A percentile compares a stretch with the other conserved stretches of the same genome.
Evolutionary conservation across 1,140 invertebrate genomes (phyloP).

Genomic region (Ctenoplectra terminalis): DNA sequence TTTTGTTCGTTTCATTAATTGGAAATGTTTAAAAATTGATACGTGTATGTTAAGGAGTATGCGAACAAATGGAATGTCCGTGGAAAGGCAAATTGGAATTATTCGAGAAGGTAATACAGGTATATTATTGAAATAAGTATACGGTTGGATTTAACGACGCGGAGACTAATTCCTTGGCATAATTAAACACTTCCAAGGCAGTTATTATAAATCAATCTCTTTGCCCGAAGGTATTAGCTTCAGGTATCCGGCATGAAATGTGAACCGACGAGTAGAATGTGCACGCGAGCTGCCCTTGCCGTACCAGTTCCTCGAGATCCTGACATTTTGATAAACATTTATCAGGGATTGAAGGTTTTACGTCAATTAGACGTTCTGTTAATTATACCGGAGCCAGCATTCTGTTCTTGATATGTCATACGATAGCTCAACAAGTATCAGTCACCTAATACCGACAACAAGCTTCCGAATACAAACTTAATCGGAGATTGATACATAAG

Average conservation of each 20-base stretch:
- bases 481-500: neutral
- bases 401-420: slow-evolving; percentile 9
- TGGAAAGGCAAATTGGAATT: slow-evolving; percentile 2
- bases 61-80: no score
- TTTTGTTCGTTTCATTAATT: no score
- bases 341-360: slow-evolving; percentile 32
- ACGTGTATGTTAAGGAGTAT: neutral
- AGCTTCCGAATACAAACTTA: neutral
- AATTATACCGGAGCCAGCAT: slow-evolving; percentile 8
- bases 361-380: slow-evolving; percentile 23
- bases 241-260: slow-evolving; percentile 17
- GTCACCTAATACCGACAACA: neutral
- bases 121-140: neutral
- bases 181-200: slow-evolving; percentile 9
- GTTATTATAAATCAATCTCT: slow-evolving; percentile 27
- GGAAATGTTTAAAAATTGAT: neutral
- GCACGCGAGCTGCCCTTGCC: slow-evolving; percentile 11
- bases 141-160: neutral
- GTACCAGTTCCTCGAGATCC: slow-evolving; percentile 37
- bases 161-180: neutral
- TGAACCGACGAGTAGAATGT: slow-evolving; percentile 20
- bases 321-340: slow-evolving; percentile 46
- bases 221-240: neutral
- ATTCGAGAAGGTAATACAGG: neutral
- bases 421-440: slow-evolving; percentile 7